These are phyloP conservation scores for Limenitis camilla DNA, from an alignment of 2,888 invertebrate genomes.

Conservation along the genomic window DNA sequence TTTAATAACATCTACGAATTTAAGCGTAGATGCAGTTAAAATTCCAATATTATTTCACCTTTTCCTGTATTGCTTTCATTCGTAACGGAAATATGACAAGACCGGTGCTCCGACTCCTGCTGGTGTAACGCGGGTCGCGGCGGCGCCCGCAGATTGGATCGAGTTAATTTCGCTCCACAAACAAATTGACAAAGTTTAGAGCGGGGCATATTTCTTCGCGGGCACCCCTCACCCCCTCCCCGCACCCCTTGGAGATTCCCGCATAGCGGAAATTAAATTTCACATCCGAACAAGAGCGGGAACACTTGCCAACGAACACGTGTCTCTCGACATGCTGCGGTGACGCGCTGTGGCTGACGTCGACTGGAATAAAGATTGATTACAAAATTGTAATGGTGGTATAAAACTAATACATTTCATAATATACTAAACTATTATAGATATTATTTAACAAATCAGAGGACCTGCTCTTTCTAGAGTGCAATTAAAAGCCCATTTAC, in stretches of 20 bases:
- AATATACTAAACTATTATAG: constrained; percentile 14
- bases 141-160: constrained; percentile 69
- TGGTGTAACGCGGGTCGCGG: constrained; percentile 53
- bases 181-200: constrained; percentile 76
- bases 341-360: constrained; percentile 37
- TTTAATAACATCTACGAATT: background rate
- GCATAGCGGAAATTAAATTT: constrained; percentile 74
- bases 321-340: constrained; percentile 39
- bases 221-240: constrained; percentile 36
- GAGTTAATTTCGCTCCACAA: constrained; percentile 75
- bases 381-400: constrained; percentile 19
- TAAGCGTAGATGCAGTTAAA: background rate
- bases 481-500: constrained; percentile 73
- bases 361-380: constrained; percentile 42
- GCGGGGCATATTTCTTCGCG: constrained; percentile 72
- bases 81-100: constrained; percentile 51
- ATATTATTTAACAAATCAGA: constrained; percentile 24
- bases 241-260: constrained; percentile 60
- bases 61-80: constrained; percentile 40
- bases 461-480: constrained; percentile 71
- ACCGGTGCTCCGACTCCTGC: constrained; percentile 32
- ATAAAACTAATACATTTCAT: background rate
- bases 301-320: constrained; percentile 60
- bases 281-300: constrained; percentile 72
- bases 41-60: constrained; percentile 30